Conservation (phyloP, 2,888 invertebrate species). For the Drosophila crucigera region DNA sequence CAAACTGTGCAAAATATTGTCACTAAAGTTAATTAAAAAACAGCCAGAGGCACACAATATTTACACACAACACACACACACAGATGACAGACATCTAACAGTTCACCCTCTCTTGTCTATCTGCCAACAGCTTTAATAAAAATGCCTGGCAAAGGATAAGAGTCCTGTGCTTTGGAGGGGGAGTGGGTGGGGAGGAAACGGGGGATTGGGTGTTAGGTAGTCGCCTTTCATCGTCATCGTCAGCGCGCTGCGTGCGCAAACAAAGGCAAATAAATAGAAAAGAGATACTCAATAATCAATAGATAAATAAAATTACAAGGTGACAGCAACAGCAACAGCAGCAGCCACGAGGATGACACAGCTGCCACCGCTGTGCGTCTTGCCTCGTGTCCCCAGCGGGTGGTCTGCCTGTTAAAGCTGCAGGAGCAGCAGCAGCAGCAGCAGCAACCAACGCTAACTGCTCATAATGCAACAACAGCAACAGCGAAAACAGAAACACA, state of each 20-base stretch:
- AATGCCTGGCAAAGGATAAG: constrained; percentile 49
- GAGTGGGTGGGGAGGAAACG: background rate
- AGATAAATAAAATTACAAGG: constrained; percentile 82
- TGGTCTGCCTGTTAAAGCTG: constrained; percentile 59
- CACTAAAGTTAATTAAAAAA: constrained; percentile 81
- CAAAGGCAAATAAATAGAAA: constrained; percentile 76
- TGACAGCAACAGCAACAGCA: constrained; percentile 62
- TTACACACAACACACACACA: constrained; percentile 31
- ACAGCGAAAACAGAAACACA: constrained; percentile 35
- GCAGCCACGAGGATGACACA: constrained; percentile 56
- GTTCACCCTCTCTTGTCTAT: constrained; percentile 7
- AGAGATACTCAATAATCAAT: constrained; percentile 84
- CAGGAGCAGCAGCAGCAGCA: constrained; percentile 54
- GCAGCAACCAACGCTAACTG: constrained; percentile 65
- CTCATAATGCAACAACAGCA: constrained; percentile 75
- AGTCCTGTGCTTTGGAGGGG: background rate
- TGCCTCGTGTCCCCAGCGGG: constrained; percentile 14
- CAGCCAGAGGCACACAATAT: constrained; percentile 71
- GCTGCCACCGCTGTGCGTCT: constrained; percentile 46
- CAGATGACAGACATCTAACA: constrained; percentile 20
- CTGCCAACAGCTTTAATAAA: constrained; percentile 70
- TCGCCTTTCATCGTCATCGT: constrained; percentile 15
- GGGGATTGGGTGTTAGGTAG: background rate
- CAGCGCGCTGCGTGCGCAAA: constrained; percentile 75
- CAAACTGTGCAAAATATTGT: constrained; percentile 77